phyloP scores from a whole-genome alignment of 2,888 invertebrate genomes.

The Melieria picta region DNA sequence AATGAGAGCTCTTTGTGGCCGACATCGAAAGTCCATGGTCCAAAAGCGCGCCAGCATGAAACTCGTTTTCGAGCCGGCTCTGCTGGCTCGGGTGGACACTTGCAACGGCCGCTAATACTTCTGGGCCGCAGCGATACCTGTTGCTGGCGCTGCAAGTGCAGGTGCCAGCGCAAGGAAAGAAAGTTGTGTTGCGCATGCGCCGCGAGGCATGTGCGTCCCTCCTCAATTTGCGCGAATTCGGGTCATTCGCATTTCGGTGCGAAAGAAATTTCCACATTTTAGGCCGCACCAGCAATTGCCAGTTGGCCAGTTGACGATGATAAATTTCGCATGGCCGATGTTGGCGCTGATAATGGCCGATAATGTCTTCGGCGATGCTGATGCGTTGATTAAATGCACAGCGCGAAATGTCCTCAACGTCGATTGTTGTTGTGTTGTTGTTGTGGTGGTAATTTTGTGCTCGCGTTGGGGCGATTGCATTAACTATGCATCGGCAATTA shows the following conservation, averaged over 20 bases:
- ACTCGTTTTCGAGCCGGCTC: too few species aligned
- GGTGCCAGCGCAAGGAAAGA: conserved; percentile 43
- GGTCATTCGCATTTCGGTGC: conserved; percentile 56
- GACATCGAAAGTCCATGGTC: too few species aligned
- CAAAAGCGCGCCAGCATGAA: too few species aligned
- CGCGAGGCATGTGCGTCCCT: conserved; percentile 17
- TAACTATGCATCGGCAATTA: conserved; percentile 57
- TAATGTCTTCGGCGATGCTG: conserved; percentile 23
- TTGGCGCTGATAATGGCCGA: conserved; percentile 15
- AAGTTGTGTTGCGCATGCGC: conserved; percentile 32
- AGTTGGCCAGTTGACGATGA: conserved; percentile 25
- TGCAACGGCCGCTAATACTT: too few species aligned
- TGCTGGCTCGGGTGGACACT: too few species aligned
- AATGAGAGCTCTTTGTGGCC: too few species aligned
- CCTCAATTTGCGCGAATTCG: conserved; percentile 50
- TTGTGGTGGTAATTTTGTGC: conserved; percentile 3
- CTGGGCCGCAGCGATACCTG: too few species aligned
- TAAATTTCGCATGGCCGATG: conserved; percentile 37
- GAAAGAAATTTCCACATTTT: conserved; percentile 29
- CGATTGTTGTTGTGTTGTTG: conserved; percentile 28
- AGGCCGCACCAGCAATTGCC: conserved; percentile 28
- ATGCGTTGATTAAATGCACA: conserved; percentile 43
- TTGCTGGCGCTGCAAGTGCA: conserved; percentile 39
- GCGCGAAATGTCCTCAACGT: conserved; percentile 37
- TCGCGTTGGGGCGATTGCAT: conserved; percentile 14